Percentiles rank a stretch among this genome's conserved stretches.
These are phyloP conservation scores for Hydractinia symbiolongicarpus DNA, from an alignment of 30 jellyfish, hydroid and myxozoan species.

Conservation along the genomic window DNA sequence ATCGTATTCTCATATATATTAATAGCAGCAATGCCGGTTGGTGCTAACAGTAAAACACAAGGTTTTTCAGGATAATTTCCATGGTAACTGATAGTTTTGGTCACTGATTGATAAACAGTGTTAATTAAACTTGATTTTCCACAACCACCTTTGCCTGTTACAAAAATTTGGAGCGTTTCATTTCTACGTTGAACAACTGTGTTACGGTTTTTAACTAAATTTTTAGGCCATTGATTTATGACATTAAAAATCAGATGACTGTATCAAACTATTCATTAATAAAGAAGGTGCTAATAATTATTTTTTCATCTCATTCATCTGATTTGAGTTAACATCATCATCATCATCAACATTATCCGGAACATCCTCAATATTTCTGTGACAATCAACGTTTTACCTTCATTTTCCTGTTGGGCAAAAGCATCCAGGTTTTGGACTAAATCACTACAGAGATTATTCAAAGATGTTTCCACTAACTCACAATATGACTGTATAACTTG, in stretches of 20 bases:
- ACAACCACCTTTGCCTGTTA: not conserved
- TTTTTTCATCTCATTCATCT: not conserved
- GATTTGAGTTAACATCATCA: too few relatives aligned
- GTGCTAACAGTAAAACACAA: not conserved
- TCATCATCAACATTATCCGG: not conserved
- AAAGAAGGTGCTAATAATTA: not conserved
- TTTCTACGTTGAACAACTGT: not conserved
- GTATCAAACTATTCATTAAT: not conserved
- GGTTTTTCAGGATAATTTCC: too few relatives aligned
- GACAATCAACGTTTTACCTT: not conserved
- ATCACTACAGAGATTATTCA: not conserved
- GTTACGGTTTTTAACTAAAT: not conserved
- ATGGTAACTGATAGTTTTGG: not conserved
- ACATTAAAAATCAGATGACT: not conserved
- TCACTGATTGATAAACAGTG: not conserved
- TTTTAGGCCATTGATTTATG: not conserved
- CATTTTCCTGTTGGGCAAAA: not conserved
- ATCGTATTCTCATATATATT: constrained; percentile 23
- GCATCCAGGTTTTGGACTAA: not conserved
- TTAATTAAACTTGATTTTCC: not conserved
- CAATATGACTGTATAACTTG: constrained; percentile 14
- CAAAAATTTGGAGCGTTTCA: not conserved
- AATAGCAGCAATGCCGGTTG: not conserved
- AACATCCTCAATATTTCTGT: not conserved
- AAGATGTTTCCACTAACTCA: not conserved